These are phyloP conservation scores for Mercenaria mercenaria DNA, from an alignment of 1,140 invertebrate genomes.

Conservation along the genomic window DNA sequence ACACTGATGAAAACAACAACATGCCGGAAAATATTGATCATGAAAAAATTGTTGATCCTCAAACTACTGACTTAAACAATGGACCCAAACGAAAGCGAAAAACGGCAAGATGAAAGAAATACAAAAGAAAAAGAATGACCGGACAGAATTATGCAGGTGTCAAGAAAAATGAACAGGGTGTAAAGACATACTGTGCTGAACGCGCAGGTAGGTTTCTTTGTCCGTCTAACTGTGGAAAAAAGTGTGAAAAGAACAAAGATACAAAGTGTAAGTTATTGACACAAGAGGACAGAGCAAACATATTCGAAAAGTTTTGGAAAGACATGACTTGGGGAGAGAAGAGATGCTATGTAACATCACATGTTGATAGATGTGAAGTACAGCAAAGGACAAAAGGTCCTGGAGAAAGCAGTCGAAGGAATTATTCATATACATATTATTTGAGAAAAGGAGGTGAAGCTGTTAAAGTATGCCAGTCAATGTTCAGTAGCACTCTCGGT, in stretches of 20 bases:
- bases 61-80: not conserved
- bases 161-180: not conserved
- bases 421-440: not conserved
- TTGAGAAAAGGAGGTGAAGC: slow-evolving; percentile 4
- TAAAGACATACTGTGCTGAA: not conserved
- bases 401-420: not conserved
- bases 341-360: not conserved
- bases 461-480: not conserved
- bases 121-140: not conserved
- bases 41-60: not conserved
- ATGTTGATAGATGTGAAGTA: not conserved
- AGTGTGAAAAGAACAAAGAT: not conserved
- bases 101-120: not conserved
- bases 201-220: not conserved
- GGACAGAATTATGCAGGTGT: not conserved
- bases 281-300: not conserved
- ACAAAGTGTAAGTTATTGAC: not conserved
- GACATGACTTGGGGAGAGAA: slow-evolving; percentile 13
- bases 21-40: not conserved
- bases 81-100: not conserved
- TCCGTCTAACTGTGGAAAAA: slow-evolving; percentile 7
- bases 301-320: slow-evolving; percentile 30
- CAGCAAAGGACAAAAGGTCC: slow-evolving; percentile 1
- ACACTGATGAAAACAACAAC: slow-evolving; percentile 8
- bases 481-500: not conserved